Evolutionary conservation across 2,113 vertebrate species (phyloP).

Genomic region (Ahaetulla prasina): DNA sequence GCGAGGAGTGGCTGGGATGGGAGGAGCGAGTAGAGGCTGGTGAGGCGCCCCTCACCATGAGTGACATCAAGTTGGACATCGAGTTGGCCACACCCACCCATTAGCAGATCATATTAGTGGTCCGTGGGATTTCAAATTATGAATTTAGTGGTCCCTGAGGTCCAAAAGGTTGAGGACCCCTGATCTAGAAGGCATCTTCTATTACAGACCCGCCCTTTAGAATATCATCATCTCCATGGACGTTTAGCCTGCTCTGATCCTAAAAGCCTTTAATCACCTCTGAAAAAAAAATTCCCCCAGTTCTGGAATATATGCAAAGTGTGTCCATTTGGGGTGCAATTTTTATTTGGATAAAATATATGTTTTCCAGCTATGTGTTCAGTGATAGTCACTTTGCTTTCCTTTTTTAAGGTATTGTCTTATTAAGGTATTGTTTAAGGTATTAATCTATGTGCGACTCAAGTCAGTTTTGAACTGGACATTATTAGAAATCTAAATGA

Average conservation of each 20-base stretch:
- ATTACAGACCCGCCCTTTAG: background rate
- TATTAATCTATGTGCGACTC: background rate
- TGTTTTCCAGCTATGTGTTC: background rate
- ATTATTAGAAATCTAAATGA: background rate
- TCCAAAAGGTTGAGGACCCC: too few relatives aligned
- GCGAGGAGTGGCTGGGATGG: too few relatives aligned
- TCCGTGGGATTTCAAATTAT: too few relatives aligned
- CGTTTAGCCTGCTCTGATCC: background rate
- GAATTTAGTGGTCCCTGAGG: too few relatives aligned
- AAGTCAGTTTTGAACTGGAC: background rate
- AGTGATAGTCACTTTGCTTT: background rate
- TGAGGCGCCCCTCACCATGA: too few relatives aligned
- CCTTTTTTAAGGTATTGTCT: background rate
- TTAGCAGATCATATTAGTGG: too few relatives aligned
- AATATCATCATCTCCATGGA: background rate
- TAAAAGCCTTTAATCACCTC: background rate
- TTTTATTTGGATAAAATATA: background rate
- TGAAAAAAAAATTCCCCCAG: background rate
- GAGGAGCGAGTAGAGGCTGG: too few relatives aligned
- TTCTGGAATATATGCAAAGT: background rate
- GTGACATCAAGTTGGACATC: too few relatives aligned
- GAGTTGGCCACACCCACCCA: too few relatives aligned
- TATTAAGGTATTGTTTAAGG: too few relatives aligned
- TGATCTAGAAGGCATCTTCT: too few relatives aligned
- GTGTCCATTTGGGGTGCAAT: background rate